Percentiles rank a stretch among this genome's conserved stretches.
Conservation (phyloP, 2,888 invertebrate genomes). For the Stictocephala bisonia region DNA sequence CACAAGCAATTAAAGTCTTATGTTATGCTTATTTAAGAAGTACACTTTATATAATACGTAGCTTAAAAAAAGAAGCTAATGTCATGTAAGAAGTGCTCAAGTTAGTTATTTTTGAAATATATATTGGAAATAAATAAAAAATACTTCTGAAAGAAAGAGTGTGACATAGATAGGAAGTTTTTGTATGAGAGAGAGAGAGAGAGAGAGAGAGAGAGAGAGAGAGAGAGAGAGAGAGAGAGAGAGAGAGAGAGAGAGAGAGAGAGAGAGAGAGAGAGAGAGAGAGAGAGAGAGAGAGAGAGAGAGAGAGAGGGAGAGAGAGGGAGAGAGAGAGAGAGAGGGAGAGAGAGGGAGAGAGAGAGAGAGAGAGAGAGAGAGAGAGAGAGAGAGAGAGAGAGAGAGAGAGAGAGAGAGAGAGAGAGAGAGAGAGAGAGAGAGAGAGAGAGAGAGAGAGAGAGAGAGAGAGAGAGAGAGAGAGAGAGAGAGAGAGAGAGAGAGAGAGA, state of each 20-base stretch:
- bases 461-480: neutral
- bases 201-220: slow-evolving; percentile 3
- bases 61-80: too few relatives aligned
- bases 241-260: neutral
- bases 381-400: neutral
- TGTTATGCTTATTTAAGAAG: too few relatives aligned
- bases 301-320: neutral
- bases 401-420: neutral
- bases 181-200: neutral
- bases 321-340: neutral
- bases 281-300: slow-evolving; percentile 14
- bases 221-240: slow-evolving; percentile 24
- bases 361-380: neutral
- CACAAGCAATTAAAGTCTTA: too few relatives aligned
- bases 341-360: neutral
- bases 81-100: too few relatives aligned
- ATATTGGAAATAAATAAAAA: neutral
- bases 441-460: neutral
- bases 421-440: neutral
- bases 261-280: neutral
- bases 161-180: neutral
- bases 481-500: neutral
- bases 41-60: too few relatives aligned
- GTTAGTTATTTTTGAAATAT: neutral
- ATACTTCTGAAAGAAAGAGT: neutral